These are phyloP conservation scores for Drosophila tristis DNA, from an alignment of 1,140 invertebrate genomes.

Conservation along the genomic window DNA sequence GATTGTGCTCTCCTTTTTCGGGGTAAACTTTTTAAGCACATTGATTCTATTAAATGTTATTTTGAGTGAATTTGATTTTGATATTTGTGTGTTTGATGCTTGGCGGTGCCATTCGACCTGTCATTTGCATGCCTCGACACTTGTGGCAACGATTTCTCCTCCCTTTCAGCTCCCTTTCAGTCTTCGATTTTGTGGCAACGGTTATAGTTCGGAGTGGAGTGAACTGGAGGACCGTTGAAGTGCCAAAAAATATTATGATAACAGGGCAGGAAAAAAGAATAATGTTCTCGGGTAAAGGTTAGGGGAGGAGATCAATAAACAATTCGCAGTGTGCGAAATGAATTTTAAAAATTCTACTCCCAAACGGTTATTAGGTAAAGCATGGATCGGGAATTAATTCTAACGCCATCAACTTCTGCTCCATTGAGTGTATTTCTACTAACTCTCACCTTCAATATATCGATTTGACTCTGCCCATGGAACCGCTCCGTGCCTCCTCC, in stretches of 20 bases:
- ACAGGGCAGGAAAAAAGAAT: not conserved
- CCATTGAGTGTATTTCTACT: not conserved
- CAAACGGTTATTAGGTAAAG: too few relatives aligned
- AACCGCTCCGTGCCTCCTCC: not conserved
- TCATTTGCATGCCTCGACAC: slow-evolving; percentile 58
- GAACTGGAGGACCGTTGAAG: not conserved
- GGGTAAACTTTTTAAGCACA: slow-evolving; percentile 31
- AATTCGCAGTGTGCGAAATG: too few relatives aligned
- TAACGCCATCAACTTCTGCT: too few relatives aligned
- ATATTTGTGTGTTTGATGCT: slow-evolving; percentile 31
- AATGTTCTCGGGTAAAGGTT: too few relatives aligned
- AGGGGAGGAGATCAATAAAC: too few relatives aligned
- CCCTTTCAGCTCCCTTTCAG: slow-evolving; percentile 10
- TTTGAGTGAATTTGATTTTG: slow-evolving; percentile 41
- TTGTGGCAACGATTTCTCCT: slow-evolving; percentile 39
- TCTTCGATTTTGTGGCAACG: slow-evolving; percentile 47
- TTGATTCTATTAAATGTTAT: slow-evolving; percentile 52
- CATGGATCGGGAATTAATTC: too few relatives aligned
- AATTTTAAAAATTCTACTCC: too few relatives aligned
- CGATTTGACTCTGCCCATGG: slow-evolving; percentile 17
- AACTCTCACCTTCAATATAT: slow-evolving; percentile 40
- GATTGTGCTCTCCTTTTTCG: slow-evolving; percentile 11
- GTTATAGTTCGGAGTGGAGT: slow-evolving; percentile 1
- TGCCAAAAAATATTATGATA: not conserved
- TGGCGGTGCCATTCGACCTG: slow-evolving; percentile 24